These are phyloP conservation scores for Pangasius larnaudii DNA, from an alignment of 2,797 vertebrate species.

Conservation along the genomic window DNA sequence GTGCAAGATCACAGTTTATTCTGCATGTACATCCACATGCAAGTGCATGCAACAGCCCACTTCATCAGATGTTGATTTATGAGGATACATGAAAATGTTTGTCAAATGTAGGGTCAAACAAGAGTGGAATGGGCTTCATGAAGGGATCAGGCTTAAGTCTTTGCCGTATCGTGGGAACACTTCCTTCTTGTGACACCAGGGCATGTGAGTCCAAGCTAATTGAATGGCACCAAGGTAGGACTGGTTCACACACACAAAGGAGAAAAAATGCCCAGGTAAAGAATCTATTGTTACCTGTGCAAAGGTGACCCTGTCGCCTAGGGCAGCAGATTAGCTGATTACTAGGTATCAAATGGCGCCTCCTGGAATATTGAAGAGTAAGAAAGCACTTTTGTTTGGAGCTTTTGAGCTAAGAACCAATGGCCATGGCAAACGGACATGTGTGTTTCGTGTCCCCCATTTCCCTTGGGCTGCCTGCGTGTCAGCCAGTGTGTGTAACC, in stretches of 20 bases:
- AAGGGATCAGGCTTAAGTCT: slow-evolving; percentile 3
- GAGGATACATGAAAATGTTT: neutral
- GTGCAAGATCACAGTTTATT: neutral
- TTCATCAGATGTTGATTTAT: neutral
- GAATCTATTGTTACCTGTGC: slow-evolving; percentile 79
- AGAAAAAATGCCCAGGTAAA: slow-evolving; percentile 62
- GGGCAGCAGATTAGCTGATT: slow-evolving; percentile 86
- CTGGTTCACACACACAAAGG: slow-evolving; percentile 54
- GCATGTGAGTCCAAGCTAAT: slow-evolving; percentile 58
- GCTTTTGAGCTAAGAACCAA: slow-evolving; percentile 56
- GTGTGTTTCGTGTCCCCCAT: slow-evolving; percentile 59
- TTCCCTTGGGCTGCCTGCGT: slow-evolving; percentile 72
- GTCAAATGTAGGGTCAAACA: neutral
- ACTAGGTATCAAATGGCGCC: slow-evolving; percentile 83
- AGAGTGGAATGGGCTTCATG: neutral
- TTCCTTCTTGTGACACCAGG: slow-evolving; percentile 52
- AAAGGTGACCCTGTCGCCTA: slow-evolving; percentile 84
- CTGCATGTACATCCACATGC: slow-evolving; percentile 6
- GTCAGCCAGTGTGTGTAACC: slow-evolving; percentile 55
- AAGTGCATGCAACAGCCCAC: slow-evolving; percentile 6
- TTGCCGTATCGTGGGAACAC: slow-evolving; percentile 57
- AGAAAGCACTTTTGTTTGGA: slow-evolving; percentile 81
- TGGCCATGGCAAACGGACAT: slow-evolving; percentile 58
- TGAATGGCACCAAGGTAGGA: slow-evolving; percentile 61
- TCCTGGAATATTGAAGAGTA: slow-evolving; percentile 85